Evolutionary conservation across 2,113 vertebrate species (phyloP).

Genomic region (Cinclus cinclus): DNA sequence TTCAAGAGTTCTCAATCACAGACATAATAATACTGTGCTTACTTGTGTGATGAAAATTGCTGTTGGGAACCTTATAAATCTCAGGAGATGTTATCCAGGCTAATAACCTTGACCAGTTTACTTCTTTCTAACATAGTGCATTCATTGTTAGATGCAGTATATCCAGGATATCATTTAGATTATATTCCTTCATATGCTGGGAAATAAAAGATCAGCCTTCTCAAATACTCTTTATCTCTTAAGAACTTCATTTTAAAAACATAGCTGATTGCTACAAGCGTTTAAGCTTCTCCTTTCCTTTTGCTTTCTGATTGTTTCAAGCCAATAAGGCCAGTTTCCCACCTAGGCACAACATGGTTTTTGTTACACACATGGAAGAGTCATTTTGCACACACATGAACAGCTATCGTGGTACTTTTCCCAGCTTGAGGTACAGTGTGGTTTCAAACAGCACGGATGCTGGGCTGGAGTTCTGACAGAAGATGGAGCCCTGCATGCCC

Average conservation of each 20-base stretch:
- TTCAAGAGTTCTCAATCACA: slow-evolving; percentile 7
- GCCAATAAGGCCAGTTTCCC: not conserved
- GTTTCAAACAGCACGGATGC: rapidly evolving
- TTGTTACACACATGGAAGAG: not conserved
- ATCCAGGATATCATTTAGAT: not conserved
- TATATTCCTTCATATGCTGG: not conserved
- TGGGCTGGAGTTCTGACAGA: not conserved
- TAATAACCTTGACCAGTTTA: slow-evolving; percentile 1
- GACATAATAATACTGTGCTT: not conserved
- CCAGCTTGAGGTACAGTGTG: not conserved
- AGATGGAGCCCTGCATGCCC: not conserved
- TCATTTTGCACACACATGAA: not conserved
- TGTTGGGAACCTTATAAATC: not conserved
- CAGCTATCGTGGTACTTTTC: not conserved
- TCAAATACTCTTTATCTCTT: not conserved
- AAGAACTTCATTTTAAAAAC: not conserved
- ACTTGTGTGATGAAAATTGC: slow-evolving; percentile 16
- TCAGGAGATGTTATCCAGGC: not conserved
- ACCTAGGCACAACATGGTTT: rapidly evolving
- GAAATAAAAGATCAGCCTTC: not conserved
- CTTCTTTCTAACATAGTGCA: not conserved
- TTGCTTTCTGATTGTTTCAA: not conserved
- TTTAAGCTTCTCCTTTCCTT: not conserved
- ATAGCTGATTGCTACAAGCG: not conserved
- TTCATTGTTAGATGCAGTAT: not conserved